A percentile compares a stretch with the other conserved stretches of the same genome.
phyloP scores from a whole-genome alignment of 2,888 invertebrate species.

The Aporophyla nigra region DNA sequence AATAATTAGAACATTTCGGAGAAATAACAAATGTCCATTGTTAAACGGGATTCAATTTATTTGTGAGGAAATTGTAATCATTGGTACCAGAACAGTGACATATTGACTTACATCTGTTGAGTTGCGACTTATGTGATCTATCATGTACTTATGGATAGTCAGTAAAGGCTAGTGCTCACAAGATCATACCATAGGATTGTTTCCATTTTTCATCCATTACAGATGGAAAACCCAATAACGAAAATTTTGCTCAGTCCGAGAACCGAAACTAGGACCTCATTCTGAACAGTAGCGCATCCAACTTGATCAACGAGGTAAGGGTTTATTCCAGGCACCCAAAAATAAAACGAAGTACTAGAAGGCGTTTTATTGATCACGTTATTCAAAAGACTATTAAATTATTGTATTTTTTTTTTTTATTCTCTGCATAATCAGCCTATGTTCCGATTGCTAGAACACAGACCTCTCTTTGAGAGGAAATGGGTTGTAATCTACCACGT shows the following conservation, averaged over 20 bases:
- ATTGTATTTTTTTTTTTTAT: too few relatives aligned
- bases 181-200: neutral
- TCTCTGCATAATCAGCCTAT: too few relatives aligned
- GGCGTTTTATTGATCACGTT: too few relatives aligned
- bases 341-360: neutral
- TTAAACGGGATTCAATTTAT: neutral
- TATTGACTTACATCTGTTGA: slow-evolving; percentile 20
- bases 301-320: neutral
- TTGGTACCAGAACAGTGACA: neutral
- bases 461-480: too few relatives aligned
- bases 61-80: slow-evolving; percentile 11
- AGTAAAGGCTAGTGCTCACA: neutral
- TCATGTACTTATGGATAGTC: neutral
- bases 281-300: neutral
- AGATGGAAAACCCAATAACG: too few relatives aligned
- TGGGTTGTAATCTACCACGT: too few relatives aligned
- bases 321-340: neutral
- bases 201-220: too few relatives aligned
- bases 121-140: slow-evolving; percentile 1
- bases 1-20: neutral
- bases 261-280: neutral
- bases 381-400: neutral
- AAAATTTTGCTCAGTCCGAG: neutral
- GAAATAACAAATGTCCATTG: neutral
- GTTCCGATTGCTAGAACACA: too few relatives aligned